Percentiles rank a stretch among this genome's conserved stretches.
Evolutionary conservation across 2,888 invertebrate species (phyloP).

Genomic region (Philereme vetulata): DNA sequence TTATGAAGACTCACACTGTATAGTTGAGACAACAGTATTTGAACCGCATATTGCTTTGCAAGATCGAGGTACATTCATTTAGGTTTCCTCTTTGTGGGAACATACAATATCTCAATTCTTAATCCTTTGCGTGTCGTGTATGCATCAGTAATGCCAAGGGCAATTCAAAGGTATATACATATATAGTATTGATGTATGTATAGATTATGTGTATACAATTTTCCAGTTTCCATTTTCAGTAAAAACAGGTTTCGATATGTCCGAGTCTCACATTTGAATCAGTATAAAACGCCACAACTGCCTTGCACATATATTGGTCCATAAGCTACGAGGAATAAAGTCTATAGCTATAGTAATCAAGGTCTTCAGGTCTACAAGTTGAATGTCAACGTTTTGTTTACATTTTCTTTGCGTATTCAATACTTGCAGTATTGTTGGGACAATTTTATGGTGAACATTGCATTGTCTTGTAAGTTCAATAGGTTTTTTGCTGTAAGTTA

Average conservation of each 20-base stretch:
- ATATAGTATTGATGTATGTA: neutral
- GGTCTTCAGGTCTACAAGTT: conserved; percentile 74
- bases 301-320: too few species aligned
- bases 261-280: conserved; percentile 50
- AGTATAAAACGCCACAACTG: conserved; percentile 35
- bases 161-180: conserved; percentile 39
- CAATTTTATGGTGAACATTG: conserved; percentile 11
- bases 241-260: conserved; percentile 68
- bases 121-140: conserved; percentile 17
- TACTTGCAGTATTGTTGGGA: conserved; percentile 11
- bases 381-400: conserved; percentile 78
- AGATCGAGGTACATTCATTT: conserved; percentile 2
- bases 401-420: conserved; percentile 46
- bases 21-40: neutral
- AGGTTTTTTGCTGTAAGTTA: conserved; percentile 1
- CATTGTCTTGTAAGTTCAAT: conserved; percentile 14
- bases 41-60: neutral
- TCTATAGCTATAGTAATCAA: conserved; percentile 68
- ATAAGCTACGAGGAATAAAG: conserved; percentile 31
- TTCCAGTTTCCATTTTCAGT: conserved; percentile 83
- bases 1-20: too few species aligned
- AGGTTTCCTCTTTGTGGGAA: neutral
- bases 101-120: neutral
- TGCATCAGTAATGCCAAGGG: conserved; percentile 72
- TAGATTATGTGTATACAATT: conserved; percentile 47